These are phyloP conservation scores for Zelostemma sp. DNA, from an alignment of 1,140 invertebrate species.

Conservation along the genomic window DNA sequence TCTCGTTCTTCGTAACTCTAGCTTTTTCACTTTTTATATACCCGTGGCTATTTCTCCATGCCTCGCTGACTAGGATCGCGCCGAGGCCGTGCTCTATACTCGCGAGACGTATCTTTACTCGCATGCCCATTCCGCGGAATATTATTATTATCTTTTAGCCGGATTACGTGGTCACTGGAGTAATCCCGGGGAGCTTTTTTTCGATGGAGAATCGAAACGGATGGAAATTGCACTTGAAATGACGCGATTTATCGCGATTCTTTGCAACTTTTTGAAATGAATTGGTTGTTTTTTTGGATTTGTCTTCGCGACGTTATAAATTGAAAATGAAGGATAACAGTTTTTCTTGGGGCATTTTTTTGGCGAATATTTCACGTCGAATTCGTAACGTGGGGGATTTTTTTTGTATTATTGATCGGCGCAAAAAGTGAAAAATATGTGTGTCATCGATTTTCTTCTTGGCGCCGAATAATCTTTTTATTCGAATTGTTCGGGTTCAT, in stretches of 20 bases:
- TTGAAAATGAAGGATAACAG: too few species aligned
- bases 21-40: conserved; percentile 46
- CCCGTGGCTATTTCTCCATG: conserved; percentile 38
- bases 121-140: background rate
- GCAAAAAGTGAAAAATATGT: conserved; percentile 32
- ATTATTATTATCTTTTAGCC: background rate
- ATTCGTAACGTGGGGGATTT: background rate
- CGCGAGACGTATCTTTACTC: conserved; percentile 5
- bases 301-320: too few species aligned
- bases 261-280: too few species aligned
- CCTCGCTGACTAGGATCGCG: conserved; percentile 33
- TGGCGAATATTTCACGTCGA: background rate
- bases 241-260: too few species aligned
- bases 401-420: conserved; percentile 7
- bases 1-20: conserved; percentile 43
- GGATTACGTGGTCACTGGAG: too few species aligned
- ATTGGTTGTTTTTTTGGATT: background rate
- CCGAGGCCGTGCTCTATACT: conserved; percentile 29
- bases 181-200: too few species aligned
- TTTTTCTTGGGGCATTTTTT: too few species aligned
- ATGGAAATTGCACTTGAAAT: too few species aligned
- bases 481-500: background rate
- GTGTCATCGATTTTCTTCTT: conserved; percentile 24
- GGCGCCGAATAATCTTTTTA: conserved; percentile 21
- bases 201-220: too few species aligned